Conservation (phyloP, 2,888 invertebrate species). For the Baronia brevicornis region DNA sequence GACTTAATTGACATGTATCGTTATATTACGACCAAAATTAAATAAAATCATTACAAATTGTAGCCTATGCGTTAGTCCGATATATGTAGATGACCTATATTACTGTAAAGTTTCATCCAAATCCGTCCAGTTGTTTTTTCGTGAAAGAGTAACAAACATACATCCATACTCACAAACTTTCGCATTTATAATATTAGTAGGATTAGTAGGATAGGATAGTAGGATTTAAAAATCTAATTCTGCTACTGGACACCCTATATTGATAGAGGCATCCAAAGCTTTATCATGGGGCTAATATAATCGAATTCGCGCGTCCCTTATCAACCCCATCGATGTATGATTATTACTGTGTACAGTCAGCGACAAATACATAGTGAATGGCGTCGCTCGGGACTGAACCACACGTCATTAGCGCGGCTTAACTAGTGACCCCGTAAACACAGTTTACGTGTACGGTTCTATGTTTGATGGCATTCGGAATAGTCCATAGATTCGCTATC, state of each 20-base stretch:
- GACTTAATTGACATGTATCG: no score
- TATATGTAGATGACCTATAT: no score
- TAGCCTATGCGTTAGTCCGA: no score
- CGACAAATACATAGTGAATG: conserved; percentile 18
- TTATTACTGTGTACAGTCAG: conserved; percentile 17
- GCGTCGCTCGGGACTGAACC: conserved; percentile 15
- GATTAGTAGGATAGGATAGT: no score
- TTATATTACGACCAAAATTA: no score
- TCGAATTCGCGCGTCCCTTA: conserved; percentile 24
- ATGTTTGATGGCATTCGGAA: conserved; percentile 21
- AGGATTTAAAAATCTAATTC: no score
- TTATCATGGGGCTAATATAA: conserved; percentile 16
- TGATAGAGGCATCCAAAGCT: conserved; percentile 1
- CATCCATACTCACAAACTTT: no score
- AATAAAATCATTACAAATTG: no score
- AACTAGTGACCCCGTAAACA: conserved; percentile 43
- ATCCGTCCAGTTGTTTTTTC: no score
- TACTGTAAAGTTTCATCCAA: no score
- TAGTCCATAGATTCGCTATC: conserved; percentile 29
- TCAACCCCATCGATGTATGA: conserved; percentile 19
- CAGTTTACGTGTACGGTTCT: conserved; percentile 27
- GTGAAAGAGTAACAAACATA: no score
- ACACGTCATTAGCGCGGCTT: conserved; percentile 35
- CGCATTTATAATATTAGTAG: no score
- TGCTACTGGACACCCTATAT: neutral